Conservation (phyloP, 2,888 invertebrate genomes). For the Neoitamus cyanurus region DNA sequence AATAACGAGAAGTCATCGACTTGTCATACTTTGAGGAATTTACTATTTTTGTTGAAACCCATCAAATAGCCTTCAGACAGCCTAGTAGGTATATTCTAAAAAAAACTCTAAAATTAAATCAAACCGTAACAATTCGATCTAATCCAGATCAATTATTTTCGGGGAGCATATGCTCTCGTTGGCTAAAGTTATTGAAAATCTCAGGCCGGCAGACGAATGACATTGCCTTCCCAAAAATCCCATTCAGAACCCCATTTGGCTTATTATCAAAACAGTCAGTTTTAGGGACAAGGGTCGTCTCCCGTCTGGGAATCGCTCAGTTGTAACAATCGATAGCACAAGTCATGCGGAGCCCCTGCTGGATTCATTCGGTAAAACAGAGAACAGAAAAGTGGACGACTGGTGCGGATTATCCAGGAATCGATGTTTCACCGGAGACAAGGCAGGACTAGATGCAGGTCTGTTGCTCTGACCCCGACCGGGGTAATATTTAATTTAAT, state of each 20-base stretch:
- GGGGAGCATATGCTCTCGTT: background rate
- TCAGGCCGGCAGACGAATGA: background rate
- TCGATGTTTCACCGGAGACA: background rate
- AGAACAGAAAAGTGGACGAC: background rate
- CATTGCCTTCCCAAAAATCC: background rate
- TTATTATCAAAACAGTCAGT: slow-evolving; percentile 43
- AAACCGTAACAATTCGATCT: background rate
- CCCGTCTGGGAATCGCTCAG: slow-evolving; percentile 28
- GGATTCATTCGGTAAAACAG: background rate
- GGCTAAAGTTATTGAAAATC: background rate
- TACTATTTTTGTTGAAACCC: too few species aligned
- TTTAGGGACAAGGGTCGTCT: slow-evolving; percentile 16
- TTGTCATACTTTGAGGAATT: too few species aligned
- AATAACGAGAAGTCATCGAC: too few species aligned
- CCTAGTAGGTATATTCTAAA: too few species aligned
- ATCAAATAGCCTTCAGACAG: too few species aligned
- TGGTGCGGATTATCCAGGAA: background rate
- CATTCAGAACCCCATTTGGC: slow-evolving; percentile 38
- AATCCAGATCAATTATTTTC: background rate
- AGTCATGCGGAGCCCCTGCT: background rate
- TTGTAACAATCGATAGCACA: slow-evolving; percentile 46
- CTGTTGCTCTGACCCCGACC: background rate
- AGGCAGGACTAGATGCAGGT: slow-evolving; percentile 8
- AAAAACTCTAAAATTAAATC: too few species aligned
- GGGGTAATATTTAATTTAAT: slow-evolving; percentile 11